Percentiles rank a stretch among this genome's conserved stretches.
These are phyloP conservation scores for Nomada lathburiana DNA, from an alignment of 2,888 invertebrate genomes.

Conservation along the genomic window DNA sequence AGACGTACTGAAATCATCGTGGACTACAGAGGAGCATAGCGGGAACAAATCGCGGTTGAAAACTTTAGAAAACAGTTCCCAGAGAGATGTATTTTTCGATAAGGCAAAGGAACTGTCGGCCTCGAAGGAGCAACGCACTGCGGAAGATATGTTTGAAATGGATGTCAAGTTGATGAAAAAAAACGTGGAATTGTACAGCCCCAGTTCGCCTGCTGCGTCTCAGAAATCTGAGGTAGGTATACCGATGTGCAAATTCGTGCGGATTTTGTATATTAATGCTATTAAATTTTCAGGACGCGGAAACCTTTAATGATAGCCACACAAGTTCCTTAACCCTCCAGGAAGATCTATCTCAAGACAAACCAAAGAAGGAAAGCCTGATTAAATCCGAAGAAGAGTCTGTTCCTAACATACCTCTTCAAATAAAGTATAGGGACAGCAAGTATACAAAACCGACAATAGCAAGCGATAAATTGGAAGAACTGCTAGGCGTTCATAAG, in stretches of 20 bases:
- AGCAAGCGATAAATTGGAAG: conserved; percentile 44
- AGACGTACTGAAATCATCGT: conserved; percentile 53
- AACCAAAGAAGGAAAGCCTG: conserved; percentile 44
- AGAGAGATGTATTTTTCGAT: conserved; percentile 40
- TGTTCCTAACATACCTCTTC: conserved; percentile 58
- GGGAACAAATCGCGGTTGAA: conserved; percentile 11
- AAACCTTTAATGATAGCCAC: conserved; percentile 46
- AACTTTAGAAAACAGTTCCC: conserved; percentile 22
- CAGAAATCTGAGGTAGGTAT: conserved; percentile 75
- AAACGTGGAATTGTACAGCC: conserved; percentile 75
- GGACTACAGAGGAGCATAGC: conserved; percentile 48
- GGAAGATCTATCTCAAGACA: conserved; percentile 16
- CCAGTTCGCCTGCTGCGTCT: conserved; percentile 79
- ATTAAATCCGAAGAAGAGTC: conserved; percentile 51
- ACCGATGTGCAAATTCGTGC: neutral
- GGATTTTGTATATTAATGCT: conserved; percentile 1
- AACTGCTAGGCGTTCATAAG: conserved; percentile 28
- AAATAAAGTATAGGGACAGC: conserved; percentile 56
- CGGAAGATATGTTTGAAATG: conserved; percentile 54
- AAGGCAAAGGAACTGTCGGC: conserved; percentile 36
- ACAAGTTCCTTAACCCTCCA: conserved; percentile 22
- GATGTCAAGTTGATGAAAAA: conserved; percentile 60
- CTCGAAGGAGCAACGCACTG: conserved; percentile 29
- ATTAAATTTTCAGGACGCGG: conserved; percentile 43
- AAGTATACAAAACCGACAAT: conserved; percentile 34